Evolutionary conservation across 1,140 invertebrate genomes (phyloP).

Genomic region (Drosophila virilis): DNA sequence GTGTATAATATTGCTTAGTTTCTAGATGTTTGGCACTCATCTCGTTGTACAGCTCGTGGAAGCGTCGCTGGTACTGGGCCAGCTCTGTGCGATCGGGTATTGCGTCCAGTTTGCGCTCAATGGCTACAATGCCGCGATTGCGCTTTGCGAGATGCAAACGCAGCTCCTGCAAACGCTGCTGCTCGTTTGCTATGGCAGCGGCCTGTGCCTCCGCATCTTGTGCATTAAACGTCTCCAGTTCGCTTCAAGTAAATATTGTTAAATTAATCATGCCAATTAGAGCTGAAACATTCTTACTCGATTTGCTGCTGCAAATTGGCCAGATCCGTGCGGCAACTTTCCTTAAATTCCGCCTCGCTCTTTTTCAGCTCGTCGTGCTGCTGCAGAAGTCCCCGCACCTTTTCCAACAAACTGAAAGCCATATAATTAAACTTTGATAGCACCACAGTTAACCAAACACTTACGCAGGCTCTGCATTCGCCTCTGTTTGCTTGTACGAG

Average conservation of each 20-base stretch:
- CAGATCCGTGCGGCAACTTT: conserved; percentile 90
- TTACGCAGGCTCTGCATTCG: conserved; percentile 85
- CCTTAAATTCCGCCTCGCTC: conserved; percentile 90
- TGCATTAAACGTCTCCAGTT: conserved; percentile 85
- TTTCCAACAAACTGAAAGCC: conserved; percentile 86
- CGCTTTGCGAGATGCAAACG: conserved; percentile 90
- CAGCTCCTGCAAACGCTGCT: conserved; percentile 82
- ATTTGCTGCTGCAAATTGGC: conserved; percentile 86
- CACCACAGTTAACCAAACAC: background rate
- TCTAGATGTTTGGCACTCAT: conserved; percentile 97
- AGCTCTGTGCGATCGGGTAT: conserved; percentile 96
- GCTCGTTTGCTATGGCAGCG: conserved; percentile 86
- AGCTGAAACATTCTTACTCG: conserved; percentile 84
- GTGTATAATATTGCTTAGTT: conserved; percentile 98
- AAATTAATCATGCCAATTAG: background rate
- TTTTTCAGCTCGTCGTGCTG: conserved; percentile 90
- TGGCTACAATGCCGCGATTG: conserved; percentile 91
- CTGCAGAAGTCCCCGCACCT: conserved; percentile 88
- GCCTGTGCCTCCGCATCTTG: conserved; percentile 85
- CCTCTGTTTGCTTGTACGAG: conserved; percentile 84
- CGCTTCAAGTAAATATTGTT: conserved; percentile 71
- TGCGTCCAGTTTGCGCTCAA: conserved; percentile 93
- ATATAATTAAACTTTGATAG: background rate
- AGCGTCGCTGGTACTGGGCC: conserved; percentile 96
- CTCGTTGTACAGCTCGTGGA: conserved; percentile 98